phyloP scores from a whole-genome alignment of 2,797 vertebrate species.

The Poecilia picta region DNA sequence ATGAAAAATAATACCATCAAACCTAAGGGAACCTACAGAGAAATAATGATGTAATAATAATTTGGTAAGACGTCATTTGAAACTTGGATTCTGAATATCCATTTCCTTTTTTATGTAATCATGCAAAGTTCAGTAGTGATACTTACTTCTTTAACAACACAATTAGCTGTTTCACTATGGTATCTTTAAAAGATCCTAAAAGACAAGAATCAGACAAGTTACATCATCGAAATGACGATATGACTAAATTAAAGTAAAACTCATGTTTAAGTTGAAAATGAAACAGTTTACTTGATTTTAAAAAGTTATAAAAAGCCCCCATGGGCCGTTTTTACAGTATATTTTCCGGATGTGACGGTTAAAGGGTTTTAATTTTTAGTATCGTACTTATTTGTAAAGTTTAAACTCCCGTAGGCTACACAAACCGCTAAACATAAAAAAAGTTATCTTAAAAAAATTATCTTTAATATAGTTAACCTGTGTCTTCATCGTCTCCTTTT shows the following conservation, averaged over 20 bases:
- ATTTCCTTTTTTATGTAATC: neutral
- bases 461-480: neutral
- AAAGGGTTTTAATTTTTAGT: neutral
- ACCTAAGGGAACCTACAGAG: neutral
- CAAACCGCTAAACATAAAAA: neutral
- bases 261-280: neutral
- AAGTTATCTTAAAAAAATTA: no score
- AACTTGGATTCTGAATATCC: neutral
- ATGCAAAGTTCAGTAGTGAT: neutral
- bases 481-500: slow-evolving; percentile 62
- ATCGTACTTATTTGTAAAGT: neutral
- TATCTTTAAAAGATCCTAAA: neutral
- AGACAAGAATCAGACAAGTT: neutral
- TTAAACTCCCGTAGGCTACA: neutral
- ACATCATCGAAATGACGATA: neutral
- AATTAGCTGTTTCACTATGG: neutral
- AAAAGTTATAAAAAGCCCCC: neutral
- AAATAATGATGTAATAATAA: neutral
- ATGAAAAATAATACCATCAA: neutral
- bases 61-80: neutral
- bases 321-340: no score
- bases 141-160: slow-evolving; percentile 15
- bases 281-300: neutral
- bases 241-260: neutral
- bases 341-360: no score